Percentiles rank a stretch among this genome's conserved stretches.
Evolutionary conservation across 64 coral and sea anemone genomes (phyloP).

Genomic region (Stichodactyla helianthus): DNA sequence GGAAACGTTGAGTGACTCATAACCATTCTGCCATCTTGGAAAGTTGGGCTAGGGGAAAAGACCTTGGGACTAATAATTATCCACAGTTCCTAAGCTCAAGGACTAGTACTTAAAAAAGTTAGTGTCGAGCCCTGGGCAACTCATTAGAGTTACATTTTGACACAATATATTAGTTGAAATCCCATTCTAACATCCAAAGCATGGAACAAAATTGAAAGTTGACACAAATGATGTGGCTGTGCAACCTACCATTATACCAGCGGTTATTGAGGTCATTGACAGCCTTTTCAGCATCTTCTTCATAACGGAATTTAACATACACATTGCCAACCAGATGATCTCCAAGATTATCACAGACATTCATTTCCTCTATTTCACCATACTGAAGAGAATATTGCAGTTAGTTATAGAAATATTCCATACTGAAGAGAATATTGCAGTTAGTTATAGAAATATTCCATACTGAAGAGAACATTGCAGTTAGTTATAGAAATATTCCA

Average conservation of each 20-base stretch:
- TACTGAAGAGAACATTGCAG: slow-evolving; percentile 39
- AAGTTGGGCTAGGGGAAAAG: too few relatives aligned
- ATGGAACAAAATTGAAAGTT: too few relatives aligned
- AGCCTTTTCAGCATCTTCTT: slow-evolving; percentile 99
- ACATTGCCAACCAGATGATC: slow-evolving; percentile 99
- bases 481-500: background rate
- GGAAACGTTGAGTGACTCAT: too few relatives aligned
- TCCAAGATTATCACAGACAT: slow-evolving; percentile 99
- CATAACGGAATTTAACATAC: slow-evolving; percentile 97
- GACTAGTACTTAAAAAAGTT: too few relatives aligned
- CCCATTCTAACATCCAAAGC: too few relatives aligned
- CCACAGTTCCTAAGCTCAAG: too few relatives aligned
- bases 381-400: slow-evolving; percentile 49
- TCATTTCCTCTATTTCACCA: slow-evolving; percentile 99
- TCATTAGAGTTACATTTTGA: too few relatives aligned
- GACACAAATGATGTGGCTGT: too few relatives aligned
- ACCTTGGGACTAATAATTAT: too few relatives aligned
- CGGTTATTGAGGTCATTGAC: slow-evolving; percentile 86
- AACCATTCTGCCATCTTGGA: too few relatives aligned
- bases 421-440: slow-evolving; percentile 38
- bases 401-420: background rate
- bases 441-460: background rate
- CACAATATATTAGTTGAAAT: too few relatives aligned
- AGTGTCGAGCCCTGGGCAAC: too few relatives aligned
- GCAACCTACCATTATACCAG: slow-evolving; percentile 94